Evolutionary conservation across 2,797 vertebrate genomes (phyloP), one percentile per base, ranked within the genome.

Genomic region (Propithecus perrieri): DNA sequence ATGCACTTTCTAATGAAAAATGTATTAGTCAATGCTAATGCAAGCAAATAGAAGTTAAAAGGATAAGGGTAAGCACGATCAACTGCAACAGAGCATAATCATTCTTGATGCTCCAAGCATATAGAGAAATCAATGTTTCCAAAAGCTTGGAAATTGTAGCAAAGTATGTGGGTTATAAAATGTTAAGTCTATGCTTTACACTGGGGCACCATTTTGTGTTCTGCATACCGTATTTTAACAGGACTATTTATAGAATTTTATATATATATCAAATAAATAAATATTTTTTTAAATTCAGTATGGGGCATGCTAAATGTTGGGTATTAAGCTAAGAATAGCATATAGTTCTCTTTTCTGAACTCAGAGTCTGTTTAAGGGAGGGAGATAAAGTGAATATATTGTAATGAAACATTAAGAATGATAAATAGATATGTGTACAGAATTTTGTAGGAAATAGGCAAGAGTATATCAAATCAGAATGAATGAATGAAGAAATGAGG

Each of bases 1-100:
- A 78, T 43, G 26, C 43, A 91, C 46, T 97, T 96, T 97, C 61
- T 87, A 57, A 79, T 96, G 53, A 94, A 98, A 97, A 97, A 88
- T 91, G 33, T 46, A 67, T 95, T 95, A 95, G 46, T 75, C 93
- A 3, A 61, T 86, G 7, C 5, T 97, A 97, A 92, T 91, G 41
- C 26, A 97, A 97, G 84, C 57, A 94, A 41, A 13, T 9, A 86
- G 61, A 94, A 96, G 55, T 22, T 89, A 26, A 87, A 79, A 94
- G 14, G 67, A 96, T 96, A 69, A 3, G 92, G 4, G 90, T 94
- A 96, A 22, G 3, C 79, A 96, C 6, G 48, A 53, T 43, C 83
- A 1, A 12, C 7, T 88, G 43, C 69, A 74, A 69, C 46, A 75
- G 13, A 92, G 9, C 3, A 61, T 67, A 97, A 97, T 91, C 75